Evolutionary conservation across 2,888 invertebrate species (phyloP).

Genomic region (Eilema griseolum): DNA sequence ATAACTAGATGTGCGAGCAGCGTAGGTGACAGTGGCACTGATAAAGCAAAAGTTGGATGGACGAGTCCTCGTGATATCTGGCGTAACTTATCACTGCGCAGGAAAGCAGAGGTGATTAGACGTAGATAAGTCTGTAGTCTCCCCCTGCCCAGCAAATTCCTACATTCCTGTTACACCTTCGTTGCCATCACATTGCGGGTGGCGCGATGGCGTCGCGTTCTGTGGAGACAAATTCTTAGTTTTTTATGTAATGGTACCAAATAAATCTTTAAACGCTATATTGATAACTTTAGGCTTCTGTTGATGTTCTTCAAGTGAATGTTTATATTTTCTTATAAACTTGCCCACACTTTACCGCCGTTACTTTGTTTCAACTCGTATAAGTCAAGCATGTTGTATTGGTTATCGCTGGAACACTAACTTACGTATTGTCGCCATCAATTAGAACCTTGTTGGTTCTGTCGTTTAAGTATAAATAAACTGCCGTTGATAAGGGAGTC

Average conservation of each 20-base stretch:
- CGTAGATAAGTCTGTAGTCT: background rate
- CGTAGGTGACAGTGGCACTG: slow-evolving; percentile 75
- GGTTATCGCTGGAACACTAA: slow-evolving; percentile 33
- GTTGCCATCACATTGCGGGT: background rate
- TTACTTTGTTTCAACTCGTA: slow-evolving; percentile 10
- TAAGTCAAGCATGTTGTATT: slow-evolving; percentile 4
- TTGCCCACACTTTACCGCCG: background rate
- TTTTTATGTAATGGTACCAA: background rate
- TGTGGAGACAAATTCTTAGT: background rate
- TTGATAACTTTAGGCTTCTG: background rate
- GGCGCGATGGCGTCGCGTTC: background rate
- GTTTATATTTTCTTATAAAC: background rate
- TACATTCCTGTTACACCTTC: background rate
- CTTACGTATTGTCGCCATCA: slow-evolving; percentile 44
- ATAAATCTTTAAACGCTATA: background rate
- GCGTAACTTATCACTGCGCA: slow-evolving; percentile 81
- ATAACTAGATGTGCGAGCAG: slow-evolving; percentile 79
- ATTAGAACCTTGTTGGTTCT: slow-evolving; percentile 44
- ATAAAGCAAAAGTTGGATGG: slow-evolving; percentile 82
- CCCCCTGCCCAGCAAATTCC: background rate
- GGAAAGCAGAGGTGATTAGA: slow-evolving; percentile 79
- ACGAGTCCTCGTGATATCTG: slow-evolving; percentile 83
- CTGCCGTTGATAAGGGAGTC: slow-evolving; percentile 49
- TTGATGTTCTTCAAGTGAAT: background rate
- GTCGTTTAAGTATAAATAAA: slow-evolving; percentile 49